Percentiles rank a stretch among this genome's conserved stretches.
Conservation (phyloP, 1,140 invertebrate genomes). For the Oryctes rhinoceros region DNA sequence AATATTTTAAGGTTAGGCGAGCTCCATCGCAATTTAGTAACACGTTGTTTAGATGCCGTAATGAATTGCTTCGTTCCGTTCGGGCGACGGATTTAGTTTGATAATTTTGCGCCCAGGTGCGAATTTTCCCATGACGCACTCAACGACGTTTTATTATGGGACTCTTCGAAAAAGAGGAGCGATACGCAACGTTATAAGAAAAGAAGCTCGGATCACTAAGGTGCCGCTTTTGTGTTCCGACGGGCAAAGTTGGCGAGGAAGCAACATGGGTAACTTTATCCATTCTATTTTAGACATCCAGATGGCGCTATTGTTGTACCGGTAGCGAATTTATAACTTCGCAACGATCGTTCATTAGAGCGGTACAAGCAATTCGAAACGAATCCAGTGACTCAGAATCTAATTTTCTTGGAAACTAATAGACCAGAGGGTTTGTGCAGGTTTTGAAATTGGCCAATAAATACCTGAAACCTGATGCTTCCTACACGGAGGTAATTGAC, state of each 20-base stretch:
- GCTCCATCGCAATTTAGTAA: too few relatives aligned
- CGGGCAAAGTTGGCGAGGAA: slow-evolving; percentile 3
- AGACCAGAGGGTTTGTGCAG: too few relatives aligned
- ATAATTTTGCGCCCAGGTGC: slow-evolving; percentile 4
- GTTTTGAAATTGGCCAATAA: too few relatives aligned
- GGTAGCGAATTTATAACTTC: background rate
- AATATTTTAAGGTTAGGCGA: too few relatives aligned
- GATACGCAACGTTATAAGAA: slow-evolving; percentile 6
- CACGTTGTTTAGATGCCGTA: background rate
- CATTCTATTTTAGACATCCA: background rate
- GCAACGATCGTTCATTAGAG: too few relatives aligned
- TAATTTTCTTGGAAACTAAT: too few relatives aligned
- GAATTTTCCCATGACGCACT: slow-evolving; percentile 8
- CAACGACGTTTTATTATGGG: slow-evolving; percentile 2
- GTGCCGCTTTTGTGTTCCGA: background rate
- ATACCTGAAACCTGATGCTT: too few relatives aligned
- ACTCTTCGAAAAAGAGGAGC: background rate
- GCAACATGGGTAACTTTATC: background rate
- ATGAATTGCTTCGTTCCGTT: background rate
- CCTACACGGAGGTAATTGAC: too few relatives aligned
- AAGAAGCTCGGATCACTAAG: background rate
- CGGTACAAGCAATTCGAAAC: too few relatives aligned
- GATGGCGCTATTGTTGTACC: background rate
- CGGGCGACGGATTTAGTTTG: slow-evolving; percentile 1
- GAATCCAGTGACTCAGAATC: too few relatives aligned